Conservation (phyloP, 2,888 invertebrate species). For the Netelia virgata region DNA sequence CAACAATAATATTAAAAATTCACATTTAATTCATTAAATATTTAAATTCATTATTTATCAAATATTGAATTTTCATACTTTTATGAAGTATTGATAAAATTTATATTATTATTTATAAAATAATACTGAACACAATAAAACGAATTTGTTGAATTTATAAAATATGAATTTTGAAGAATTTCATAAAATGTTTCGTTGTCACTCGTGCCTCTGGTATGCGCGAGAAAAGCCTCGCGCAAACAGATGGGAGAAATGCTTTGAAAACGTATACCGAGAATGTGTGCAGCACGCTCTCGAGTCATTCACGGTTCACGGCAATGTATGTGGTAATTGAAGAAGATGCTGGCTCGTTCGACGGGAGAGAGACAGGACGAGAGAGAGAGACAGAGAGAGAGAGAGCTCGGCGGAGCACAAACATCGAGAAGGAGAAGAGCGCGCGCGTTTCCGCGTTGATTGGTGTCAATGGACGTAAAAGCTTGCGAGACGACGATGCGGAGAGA, state of each 20-base stretch:
- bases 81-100: not conserved
- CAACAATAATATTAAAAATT: too few relatives aligned
- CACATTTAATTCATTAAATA: too few relatives aligned
- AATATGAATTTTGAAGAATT: not conserved
- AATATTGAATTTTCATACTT: not conserved
- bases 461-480: conserved; percentile 71
- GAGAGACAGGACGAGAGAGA: not conserved
- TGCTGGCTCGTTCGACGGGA: conserved; percentile 46
- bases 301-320: conserved; percentile 27
- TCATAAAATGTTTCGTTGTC: not conserved
- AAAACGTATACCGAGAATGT: not conserved
- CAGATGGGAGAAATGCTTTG: not conserved
- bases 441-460: conserved; percentile 77
- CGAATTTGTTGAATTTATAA: not conserved
- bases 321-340: conserved; percentile 63
- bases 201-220: not conserved
- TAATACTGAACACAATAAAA: not conserved
- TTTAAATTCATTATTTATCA: too few relatives aligned
- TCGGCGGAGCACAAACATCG: conserved; percentile 10
- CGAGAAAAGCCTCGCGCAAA: not conserved
- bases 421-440: conserved; percentile 35
- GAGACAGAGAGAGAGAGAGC: conserved; percentile 13
- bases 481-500: conserved; percentile 47
- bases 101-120: too few relatives aligned
- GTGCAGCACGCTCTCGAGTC: conserved; percentile 14